Percentiles rank a stretch among this genome's conserved stretches.
These are phyloP conservation scores for Habrosyne pyritoides DNA, from an alignment of 2,888 invertebrate species.

Conservation along the genomic window DNA sequence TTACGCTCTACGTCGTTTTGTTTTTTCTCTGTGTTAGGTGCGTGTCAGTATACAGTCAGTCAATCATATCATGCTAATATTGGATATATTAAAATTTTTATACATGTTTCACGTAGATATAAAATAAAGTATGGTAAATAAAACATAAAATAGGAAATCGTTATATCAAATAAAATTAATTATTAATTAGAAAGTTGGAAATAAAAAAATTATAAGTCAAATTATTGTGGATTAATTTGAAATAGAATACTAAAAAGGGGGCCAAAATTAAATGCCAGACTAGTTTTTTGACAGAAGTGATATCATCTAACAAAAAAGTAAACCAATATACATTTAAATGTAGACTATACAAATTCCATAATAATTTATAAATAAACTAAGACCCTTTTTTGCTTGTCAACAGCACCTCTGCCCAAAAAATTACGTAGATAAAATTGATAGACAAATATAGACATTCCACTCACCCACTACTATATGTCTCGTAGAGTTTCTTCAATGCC, in stretches of 20 bases:
- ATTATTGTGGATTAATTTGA: too few relatives aligned
- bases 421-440: background rate
- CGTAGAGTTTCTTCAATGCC: conserved; percentile 85
- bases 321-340: too few relatives aligned
- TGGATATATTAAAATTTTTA: conserved; percentile 21
- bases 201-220: too few relatives aligned
- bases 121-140: background rate
- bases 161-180: too few relatives aligned
- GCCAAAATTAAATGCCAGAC: too few relatives aligned
- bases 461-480: conserved; percentile 79
- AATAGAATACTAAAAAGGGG: background rate
- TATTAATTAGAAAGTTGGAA: too few relatives aligned
- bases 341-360: too few relatives aligned
- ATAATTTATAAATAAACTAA: too few relatives aligned
- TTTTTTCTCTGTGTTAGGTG: conserved; percentile 19
- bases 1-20: conserved; percentile 23
- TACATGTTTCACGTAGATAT: conserved; percentile 12
- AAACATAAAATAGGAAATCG: background rate
- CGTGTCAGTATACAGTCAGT: conserved; percentile 36
- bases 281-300: too few relatives aligned
- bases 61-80: conserved; percentile 43
- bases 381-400: background rate
- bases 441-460: conserved; percentile 25
- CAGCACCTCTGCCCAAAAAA: background rate
- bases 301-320: too few relatives aligned